Conservation (phyloP, 2,113 vertebrate species). For the Syrrhaptes paradoxus region DNA sequence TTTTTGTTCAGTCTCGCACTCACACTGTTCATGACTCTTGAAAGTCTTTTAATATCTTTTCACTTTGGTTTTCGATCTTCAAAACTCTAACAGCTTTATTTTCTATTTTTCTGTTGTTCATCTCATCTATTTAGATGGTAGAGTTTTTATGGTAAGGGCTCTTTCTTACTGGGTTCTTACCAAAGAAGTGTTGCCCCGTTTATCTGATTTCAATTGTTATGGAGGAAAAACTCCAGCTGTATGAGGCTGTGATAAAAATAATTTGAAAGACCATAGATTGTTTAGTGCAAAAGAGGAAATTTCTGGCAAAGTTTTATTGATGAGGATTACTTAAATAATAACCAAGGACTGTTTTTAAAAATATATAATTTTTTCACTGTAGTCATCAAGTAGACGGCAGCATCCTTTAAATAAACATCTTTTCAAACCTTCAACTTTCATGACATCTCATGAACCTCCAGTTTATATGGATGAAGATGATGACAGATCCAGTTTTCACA, state of each 20-base stretch:
- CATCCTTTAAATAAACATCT: constrained; percentile 99
- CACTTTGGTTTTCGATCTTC: background rate
- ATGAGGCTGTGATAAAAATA: background rate
- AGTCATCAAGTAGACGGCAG: constrained; percentile 94
- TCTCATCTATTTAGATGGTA: background rate
- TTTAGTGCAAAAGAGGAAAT: background rate
- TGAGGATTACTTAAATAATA: background rate
- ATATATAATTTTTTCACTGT: constrained; percentile 40
- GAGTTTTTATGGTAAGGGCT: background rate
- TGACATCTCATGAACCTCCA: constrained; percentile 97
- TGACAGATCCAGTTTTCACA: constrained; percentile 87
- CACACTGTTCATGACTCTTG: background rate
- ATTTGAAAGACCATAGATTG: background rate
- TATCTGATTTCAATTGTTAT: background rate
- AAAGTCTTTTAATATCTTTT: background rate
- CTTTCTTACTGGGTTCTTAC: background rate
- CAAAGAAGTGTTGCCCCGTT: background rate
- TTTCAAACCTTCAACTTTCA: constrained; percentile 97
- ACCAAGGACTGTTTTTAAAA: constrained; percentile 23
- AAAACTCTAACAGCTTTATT: background rate
- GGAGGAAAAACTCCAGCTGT: background rate
- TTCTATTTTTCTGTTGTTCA: background rate
- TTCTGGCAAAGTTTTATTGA: background rate
- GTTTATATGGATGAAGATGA: constrained; percentile 99
- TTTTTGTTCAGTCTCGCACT: background rate